phyloP scores from a whole-genome alignment of 2,888 invertebrate species.

The Thymelicus acteon region DNA sequence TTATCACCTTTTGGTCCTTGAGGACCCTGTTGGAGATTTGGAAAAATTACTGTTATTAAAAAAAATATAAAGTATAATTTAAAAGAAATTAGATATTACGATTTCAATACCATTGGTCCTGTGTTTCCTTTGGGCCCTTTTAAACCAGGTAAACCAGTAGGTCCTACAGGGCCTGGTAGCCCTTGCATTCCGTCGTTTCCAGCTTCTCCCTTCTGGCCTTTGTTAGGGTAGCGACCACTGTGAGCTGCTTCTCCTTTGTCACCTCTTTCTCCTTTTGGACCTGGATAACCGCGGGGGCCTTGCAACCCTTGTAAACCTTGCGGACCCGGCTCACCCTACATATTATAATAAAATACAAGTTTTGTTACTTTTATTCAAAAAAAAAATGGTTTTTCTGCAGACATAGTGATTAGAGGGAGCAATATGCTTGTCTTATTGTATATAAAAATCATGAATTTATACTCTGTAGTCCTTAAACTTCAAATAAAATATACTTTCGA shows the following conservation, averaged over 20 bases:
- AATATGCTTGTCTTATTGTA: too few species aligned
- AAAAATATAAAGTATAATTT: neutral
- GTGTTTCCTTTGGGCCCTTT: conserved; percentile 86
- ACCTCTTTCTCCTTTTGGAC: conserved; percentile 87
- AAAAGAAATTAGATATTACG: neutral
- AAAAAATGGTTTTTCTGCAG: too few species aligned
- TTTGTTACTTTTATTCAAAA: too few species aligned
- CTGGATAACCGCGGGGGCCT: conserved; percentile 91
- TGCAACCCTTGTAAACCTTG: conserved; percentile 88
- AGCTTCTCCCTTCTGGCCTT: conserved; percentile 95
- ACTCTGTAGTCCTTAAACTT: too few species aligned
- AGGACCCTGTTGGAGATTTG: conserved; percentile 83
- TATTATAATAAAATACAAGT: neutral
- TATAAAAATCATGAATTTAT: too few species aligned
- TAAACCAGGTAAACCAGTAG: conserved; percentile 84
- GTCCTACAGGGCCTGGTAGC: conserved; percentile 86
- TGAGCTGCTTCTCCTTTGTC: conserved; percentile 93
- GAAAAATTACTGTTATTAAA: conserved; percentile 7
- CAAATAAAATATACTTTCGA: too few species aligned
- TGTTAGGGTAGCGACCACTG: conserved; percentile 86
- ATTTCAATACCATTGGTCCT: conserved; percentile 81
- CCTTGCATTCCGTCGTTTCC: conserved; percentile 90
- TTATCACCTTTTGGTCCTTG: conserved; percentile 88
- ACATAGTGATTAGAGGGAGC: too few species aligned
- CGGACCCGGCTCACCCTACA: conserved; percentile 89